Conservation (phyloP, 2,113 vertebrate genomes). For the Pristiophorus japonicus region DNA sequence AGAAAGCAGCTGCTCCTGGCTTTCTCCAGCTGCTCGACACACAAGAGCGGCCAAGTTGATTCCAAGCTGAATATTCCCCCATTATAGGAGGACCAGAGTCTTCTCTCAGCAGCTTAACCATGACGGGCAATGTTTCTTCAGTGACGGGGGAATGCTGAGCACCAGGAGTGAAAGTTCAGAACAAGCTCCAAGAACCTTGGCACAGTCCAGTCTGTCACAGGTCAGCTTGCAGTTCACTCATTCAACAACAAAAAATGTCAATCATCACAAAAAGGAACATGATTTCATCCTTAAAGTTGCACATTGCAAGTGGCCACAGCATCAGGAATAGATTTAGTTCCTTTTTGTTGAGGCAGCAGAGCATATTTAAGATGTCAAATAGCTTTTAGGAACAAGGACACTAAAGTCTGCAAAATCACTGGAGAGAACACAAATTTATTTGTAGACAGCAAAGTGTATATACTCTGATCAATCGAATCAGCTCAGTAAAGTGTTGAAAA, state of each 20-base stretch:
- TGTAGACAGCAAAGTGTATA: not conserved
- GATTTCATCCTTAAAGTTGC: not conserved
- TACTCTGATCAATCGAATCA: not conserved
- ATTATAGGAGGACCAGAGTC: not conserved
- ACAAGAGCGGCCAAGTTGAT: not conserved
- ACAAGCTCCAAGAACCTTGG: not conserved
- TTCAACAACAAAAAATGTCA: not conserved
- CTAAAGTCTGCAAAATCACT: not conserved
- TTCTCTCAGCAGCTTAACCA: not conserved
- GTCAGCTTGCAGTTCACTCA: not conserved
- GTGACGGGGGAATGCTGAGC: not conserved
- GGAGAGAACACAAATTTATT: not conserved
- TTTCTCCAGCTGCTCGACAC: not conserved
- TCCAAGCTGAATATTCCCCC: not conserved
- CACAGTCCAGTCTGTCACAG: not conserved
- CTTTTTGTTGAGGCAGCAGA: not conserved
- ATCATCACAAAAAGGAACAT: not conserved
- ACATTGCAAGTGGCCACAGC: not conserved
- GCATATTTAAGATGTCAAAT: not conserved
- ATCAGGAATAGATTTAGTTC: not conserved
- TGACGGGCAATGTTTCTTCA: not conserved
- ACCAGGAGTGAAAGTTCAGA: not conserved
- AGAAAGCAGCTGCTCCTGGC: not conserved
- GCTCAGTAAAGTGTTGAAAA: not conserved
- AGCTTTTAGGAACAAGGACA: not conserved